Base-by-base conservation (phyloP, 2,888 invertebrate species). In the Ischnus inquisitorius region DNA sequence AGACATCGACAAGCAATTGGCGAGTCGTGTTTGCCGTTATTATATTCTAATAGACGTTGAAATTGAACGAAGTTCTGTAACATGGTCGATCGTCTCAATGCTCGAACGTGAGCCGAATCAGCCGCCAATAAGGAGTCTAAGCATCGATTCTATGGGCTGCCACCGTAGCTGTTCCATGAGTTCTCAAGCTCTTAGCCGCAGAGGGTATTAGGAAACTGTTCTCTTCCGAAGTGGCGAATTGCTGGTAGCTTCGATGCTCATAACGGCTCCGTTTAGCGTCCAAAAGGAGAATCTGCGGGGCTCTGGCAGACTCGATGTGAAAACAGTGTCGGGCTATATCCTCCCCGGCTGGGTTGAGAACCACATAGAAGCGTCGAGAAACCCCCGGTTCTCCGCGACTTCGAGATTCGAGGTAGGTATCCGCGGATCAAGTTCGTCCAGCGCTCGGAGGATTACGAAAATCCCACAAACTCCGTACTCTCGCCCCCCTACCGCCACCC, bases 401-500 rank as follows among this genome's bases (percentile, higher is more conserved):
- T 75, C 65, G 71, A 71, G 79, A 51, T 84, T 72, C 79, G 41
- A 67, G 71, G 60, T 60, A 75, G 82, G 82, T 82, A 81, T 81
- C 57, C 65, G 46, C 72, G 80, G 84, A 84, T 84, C 82, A 79
- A 82, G 81, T 82, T 75, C 78, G 48, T 82, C 74, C 79, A 75
- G 75, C 80, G 62, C 81, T 78, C 51, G 75, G 75, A 76, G 79
- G 84, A 84, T 84, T 82, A 84, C 84, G 79, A 79, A 84, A 84
- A 84, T 82, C 81, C 84, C 69, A 75, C 84, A 60, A 82, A 81
- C 71, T 67, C 65, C 82, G 28, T 78, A 22, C 69, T 51, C 62
- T 69, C 16, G 22, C 60, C 68, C 39, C 41, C 69, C 60, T 68
- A 39, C 41, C 64, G 51, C 60, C 79, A 46, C 71, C 71, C 60